A percentile compares a stretch with the other conserved stretches of the same genome.
Conservation (phyloP, 2,797 vertebrate genomes). For the Sciurus vulgaris region DNA sequence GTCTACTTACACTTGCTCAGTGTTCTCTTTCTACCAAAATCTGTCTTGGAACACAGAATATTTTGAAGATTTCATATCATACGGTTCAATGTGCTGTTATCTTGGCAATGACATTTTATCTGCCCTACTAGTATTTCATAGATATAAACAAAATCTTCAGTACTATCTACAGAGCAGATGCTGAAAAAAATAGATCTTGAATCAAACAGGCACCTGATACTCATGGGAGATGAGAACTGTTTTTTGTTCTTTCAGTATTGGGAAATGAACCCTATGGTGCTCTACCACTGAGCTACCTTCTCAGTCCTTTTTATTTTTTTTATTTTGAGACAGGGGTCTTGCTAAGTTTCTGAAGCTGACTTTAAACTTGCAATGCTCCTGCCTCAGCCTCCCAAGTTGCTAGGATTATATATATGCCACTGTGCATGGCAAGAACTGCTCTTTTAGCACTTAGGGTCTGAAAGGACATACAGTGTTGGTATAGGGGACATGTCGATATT, state of each 20-base stretch:
- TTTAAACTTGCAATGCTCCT: too few relatives aligned
- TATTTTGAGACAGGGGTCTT: too few relatives aligned
- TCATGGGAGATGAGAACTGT: background rate
- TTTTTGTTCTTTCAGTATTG: too few relatives aligned
- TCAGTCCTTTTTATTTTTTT: too few relatives aligned
- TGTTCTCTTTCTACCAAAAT: constrained; percentile 2
- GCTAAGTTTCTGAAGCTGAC: too few relatives aligned
- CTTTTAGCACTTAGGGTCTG: background rate
- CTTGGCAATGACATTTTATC: constrained; percentile 40
- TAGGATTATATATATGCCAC: too few relatives aligned
- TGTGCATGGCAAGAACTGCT: background rate
- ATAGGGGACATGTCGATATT: rapidly evolving
- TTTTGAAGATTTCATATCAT: background rate
- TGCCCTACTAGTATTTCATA: constrained; percentile 30
- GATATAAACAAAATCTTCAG: constrained; percentile 51
- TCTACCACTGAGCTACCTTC: too few relatives aligned
- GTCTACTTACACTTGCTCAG: background rate
- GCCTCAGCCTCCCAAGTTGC: too few relatives aligned
- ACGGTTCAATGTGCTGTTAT: background rate
- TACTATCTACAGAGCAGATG: constrained; percentile 17
- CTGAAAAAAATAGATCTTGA: background rate
- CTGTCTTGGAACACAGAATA: background rate
- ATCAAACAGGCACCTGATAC: constrained; percentile 2
- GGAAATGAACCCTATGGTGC: too few relatives aligned
- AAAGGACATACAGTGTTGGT: background rate